A percentile compares a stretch with the other conserved stretches of the same genome.
These are phyloP conservation scores for Mohoua ochrocephala DNA, from an alignment of 2,113 vertebrate species.

Conservation along the genomic window DNA sequence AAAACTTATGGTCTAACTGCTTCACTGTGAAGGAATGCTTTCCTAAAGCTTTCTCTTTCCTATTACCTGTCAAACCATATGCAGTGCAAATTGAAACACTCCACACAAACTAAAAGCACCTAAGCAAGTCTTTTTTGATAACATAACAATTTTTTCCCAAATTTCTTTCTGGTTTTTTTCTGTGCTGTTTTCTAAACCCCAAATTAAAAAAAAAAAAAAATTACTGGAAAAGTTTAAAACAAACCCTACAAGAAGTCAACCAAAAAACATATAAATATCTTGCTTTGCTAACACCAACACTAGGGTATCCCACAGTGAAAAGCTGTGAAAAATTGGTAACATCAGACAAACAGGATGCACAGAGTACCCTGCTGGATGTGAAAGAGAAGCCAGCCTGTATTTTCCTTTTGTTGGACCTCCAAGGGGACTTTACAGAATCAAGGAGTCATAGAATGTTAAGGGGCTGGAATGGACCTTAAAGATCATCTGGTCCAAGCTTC, in stretches of 20 bases:
- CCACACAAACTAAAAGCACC: background rate
- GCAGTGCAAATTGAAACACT: background rate
- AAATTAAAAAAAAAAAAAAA: background rate
- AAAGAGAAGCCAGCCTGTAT: background rate
- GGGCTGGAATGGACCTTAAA: background rate
- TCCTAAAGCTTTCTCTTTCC: background rate
- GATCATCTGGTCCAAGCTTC: no score
- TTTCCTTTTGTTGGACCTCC: background rate
- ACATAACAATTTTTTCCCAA: rapidly evolving
- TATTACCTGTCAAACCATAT: background rate
- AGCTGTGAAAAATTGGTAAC: background rate
- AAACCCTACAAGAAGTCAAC: background rate
- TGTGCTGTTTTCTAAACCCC: background rate
- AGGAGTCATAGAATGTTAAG: background rate
- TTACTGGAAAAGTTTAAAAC: background rate
- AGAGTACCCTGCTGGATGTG: background rate
- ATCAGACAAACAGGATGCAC: background rate
- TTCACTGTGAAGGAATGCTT: background rate
- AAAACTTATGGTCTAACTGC: background rate
- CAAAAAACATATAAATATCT: background rate
- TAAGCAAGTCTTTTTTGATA: background rate
- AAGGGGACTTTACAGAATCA: background rate
- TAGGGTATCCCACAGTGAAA: background rate
- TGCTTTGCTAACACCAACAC: background rate
- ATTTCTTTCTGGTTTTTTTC: background rate